Conservation (phyloP, 2,888 invertebrate genomes). For the Pinctada fucata region DNA sequence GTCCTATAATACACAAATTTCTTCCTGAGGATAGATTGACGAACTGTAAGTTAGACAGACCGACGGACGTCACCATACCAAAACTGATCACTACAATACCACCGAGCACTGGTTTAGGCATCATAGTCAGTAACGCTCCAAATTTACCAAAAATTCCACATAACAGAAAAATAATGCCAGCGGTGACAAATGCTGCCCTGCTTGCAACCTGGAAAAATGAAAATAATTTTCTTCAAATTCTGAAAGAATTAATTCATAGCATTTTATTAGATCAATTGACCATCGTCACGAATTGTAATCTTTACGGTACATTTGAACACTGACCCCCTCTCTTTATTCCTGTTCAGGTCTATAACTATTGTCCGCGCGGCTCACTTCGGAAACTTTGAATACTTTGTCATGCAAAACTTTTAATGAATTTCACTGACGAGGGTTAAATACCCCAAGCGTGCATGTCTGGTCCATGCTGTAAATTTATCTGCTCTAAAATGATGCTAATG, state of each 20-base stretch:
- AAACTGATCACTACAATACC: constrained; percentile 73
- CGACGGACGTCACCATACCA: constrained; percentile 73
- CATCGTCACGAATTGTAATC: no score
- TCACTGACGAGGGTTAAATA: no score
- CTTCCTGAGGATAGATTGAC: constrained; percentile 89
- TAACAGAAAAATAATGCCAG: constrained; percentile 76
- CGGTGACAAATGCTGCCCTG: constrained; percentile 75
- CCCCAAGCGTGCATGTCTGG: no score
- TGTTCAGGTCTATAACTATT: no score
- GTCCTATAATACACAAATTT: constrained; percentile 90
- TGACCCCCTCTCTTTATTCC: no score
- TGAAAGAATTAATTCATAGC: no score
- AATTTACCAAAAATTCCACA: constrained; percentile 78
- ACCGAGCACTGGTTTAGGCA: constrained; percentile 79
- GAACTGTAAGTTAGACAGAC: constrained; percentile 68
- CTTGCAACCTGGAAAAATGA: constrained; percentile 75
- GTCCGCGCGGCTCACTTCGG: no score
- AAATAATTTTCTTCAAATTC: neutral
- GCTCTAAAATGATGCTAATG: neutral
- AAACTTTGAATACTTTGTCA: no score
- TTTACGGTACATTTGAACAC: no score
- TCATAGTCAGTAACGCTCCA: constrained; percentile 77
- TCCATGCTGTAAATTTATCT: no score
- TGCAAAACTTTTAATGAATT: no score
- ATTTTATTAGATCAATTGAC: no score